Evolutionary conservation across 2,113 vertebrate genomes (phyloP), one percentile per base, ranked within the genome.

Genomic region (Abramis brama): DNA sequence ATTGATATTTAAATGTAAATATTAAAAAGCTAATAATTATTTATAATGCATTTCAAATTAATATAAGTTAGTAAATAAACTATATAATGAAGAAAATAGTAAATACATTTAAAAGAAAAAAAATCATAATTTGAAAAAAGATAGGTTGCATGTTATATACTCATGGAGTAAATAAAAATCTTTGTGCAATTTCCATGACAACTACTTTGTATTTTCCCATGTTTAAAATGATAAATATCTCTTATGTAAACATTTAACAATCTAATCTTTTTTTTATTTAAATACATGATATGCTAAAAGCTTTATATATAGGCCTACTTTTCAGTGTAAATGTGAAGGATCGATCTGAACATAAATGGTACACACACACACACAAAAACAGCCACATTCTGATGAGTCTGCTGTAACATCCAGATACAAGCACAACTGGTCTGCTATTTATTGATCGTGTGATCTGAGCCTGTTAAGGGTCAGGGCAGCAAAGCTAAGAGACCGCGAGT

Each of bases 381-480:
- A 0, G 33, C 19, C 68, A 12, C 19, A 43, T 71, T 71, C 68
- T 75, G 47, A 76, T 30, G 15, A 76, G 13, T 77, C 47, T 55
- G 47, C 74, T 77, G 25, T 77, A 55, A 55, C 17, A 52, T 30
- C 45, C 74, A 76, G 45, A 52, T 8, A 19, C 74, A 55, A 33
- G 45, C 19, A 30, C 74, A 77, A 55, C 47, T 77, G 45, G 8
- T 55, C 74, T 52, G 25, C 74, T 77, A 8, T 76, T 45, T 45
- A 74, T 74, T n/a, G 71, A 74, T 45, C 39, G 2, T 74, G 71
- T 45, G 23, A n/a, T 45, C 45, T 74, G 39, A 74, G 39, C 15
- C 74, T 30, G 74, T 76, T 30, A 76, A 76, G 74, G 47, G 74
- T 77, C 74, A 77, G 25, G 50, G 27, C 75, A 57, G 50, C 47